Base-by-base conservation (phyloP, 2,888 invertebrate species). In the Gymnosoma rotundatum region DNA sequence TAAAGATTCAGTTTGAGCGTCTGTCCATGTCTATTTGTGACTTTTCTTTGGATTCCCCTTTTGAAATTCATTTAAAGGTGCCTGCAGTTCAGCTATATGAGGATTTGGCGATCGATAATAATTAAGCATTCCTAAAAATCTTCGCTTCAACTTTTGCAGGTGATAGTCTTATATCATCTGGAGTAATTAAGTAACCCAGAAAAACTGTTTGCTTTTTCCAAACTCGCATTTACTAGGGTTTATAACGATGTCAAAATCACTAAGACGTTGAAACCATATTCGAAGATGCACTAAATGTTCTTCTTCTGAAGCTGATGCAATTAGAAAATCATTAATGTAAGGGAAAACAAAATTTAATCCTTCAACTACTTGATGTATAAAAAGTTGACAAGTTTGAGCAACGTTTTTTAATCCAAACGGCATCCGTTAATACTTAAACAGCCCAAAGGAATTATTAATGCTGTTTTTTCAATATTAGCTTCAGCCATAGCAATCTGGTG, bases 121-220 rank as follows among this genome's bases (percentile, higher is more conserved):
- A 21, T 45, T 63, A 12, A 32, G 16, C 66, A 66, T 50, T 9
- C 66, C 66, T 32, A 66, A 36, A 66, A 66, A 66, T 20, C 32
- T 66, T 16, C n/a, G 45, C 16, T 10, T 48, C 48, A 16, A 48
- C 64, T 25, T 64, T 50, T 25, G n/a, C n/a, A n/a, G n/a, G n/a
- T n/a, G n/a, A n/a, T n/a, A n/a, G n/a, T n/a, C n/a, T n/a, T n/a
- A n/a, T n/a, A n/a, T n/a, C n/a, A n/a, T n/a, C n/a, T n/a, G n/a
- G n/a, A n/a, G n/a, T n/a, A n/a, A n/a, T n/a, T n/a, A n/a, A n/a
- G n/a, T n/a, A n/a, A n/a, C n/a, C n/a, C n/a, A n/a, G n/a, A n/a
- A n/a, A n/a, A n/a, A n/a, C n/a, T 25, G 25, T 25, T 25, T 25
- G 1, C 4, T 25, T 25, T 25, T 25, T 4, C n/a, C n/a, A n/a